phyloP scores from a whole-genome alignment of 2,888 invertebrate genomes.

The Conchocele bisecta region DNA sequence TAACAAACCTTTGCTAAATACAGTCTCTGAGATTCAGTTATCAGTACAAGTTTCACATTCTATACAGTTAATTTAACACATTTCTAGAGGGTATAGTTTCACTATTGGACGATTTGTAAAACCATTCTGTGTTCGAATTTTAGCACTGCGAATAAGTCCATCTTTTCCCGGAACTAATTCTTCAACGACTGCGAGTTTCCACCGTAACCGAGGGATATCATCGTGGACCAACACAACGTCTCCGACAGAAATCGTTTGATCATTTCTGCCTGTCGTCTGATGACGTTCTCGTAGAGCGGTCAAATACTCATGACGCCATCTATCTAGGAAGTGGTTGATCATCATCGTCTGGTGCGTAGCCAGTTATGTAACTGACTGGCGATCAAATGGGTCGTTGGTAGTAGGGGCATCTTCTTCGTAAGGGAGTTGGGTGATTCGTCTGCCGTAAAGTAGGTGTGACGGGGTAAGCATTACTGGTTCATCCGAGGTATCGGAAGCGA shows the following conservation, averaged over 20 bases:
- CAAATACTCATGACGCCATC: constrained; percentile 38
- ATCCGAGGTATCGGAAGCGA: constrained; percentile 17
- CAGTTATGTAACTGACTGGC: no score
- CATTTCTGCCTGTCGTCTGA: constrained; percentile 6
- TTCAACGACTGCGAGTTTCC: constrained; percentile 35
- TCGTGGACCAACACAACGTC: constrained; percentile 42
- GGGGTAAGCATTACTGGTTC: constrained; percentile 48
- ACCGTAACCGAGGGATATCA: constrained; percentile 13
- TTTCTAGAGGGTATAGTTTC: no score
- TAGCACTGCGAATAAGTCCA: constrained; percentile 21
- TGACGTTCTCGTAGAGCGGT: constrained; percentile 29
- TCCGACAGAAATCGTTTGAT: constrained; percentile 11
- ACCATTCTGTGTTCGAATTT: background rate
- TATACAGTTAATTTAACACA: no score
- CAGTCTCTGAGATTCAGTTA: no score
- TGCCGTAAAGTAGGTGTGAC: constrained; percentile 37
- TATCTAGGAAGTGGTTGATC: no score
- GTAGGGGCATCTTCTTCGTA: background rate
- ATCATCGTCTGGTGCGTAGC: no score
- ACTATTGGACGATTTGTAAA: no score
- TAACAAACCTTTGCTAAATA: no score
- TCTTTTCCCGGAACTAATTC: constrained; percentile 27
- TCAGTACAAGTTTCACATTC: no score
- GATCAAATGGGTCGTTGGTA: background rate
- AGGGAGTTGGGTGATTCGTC: background rate